Evolutionary conservation across 53 echinoderm and acorn worm genomes (phyloP).

Genomic region (Actinopyga echinites): DNA sequence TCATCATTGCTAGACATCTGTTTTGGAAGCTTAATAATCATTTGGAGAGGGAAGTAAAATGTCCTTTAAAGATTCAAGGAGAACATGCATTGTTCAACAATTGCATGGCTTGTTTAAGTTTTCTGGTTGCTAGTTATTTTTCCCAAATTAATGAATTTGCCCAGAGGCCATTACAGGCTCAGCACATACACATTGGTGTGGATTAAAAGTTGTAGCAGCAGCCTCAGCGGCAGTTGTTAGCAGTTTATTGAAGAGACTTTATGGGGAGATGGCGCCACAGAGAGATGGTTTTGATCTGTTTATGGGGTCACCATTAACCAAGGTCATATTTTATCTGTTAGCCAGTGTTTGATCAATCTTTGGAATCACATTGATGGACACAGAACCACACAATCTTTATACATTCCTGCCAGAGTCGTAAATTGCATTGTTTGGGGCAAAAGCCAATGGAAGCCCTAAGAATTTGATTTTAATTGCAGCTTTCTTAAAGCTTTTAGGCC

Average conservation of each 20-base stretch:
- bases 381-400: conserved; percentile 14
- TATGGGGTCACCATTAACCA: conserved; percentile 23
- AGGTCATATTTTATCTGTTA: conserved; percentile 32
- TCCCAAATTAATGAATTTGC: conserved; percentile 1
- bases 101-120: no score
- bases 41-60: no score
- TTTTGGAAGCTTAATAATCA: no score
- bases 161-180: not conserved
- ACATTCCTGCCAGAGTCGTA: not conserved
- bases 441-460: not conserved
- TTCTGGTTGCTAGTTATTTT: no score
- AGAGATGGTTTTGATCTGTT: conserved; percentile 14
- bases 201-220: not conserved
- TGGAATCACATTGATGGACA: conserved; percentile 13
- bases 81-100: no score
- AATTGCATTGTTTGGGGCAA: conserved; percentile 20
- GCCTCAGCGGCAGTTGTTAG: conserved; percentile 1
- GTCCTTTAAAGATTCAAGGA: no score
- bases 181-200: not conserved
- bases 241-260: not conserved
- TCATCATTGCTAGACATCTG: no score
- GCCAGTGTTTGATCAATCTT: conserved; percentile 21
- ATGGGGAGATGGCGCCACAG: conserved; percentile 15
- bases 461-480: conserved; percentile 26
- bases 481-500: conserved; percentile 7